Evolutionary conservation across 2,797 vertebrate species (phyloP), one percentile per base, ranked within the genome.

Genomic region (Alfaro cultratus): DNA sequence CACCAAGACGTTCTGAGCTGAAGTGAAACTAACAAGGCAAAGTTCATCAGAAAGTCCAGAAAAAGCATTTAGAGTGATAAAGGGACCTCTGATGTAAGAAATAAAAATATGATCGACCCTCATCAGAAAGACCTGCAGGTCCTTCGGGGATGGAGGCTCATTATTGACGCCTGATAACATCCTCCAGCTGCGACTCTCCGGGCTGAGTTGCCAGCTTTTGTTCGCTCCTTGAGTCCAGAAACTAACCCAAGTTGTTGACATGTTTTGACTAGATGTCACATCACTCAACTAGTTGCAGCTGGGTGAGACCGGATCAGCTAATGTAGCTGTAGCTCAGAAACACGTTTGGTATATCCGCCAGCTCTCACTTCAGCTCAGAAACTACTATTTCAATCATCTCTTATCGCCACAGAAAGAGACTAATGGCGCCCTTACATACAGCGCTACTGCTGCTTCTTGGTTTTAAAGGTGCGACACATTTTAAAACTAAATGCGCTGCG

Each of bases 401-500:
- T 43, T 29, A 45, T 29, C 5, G 1, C 12, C 26, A 45, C 23
- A n/a, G 12, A n/a, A n/a, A 21, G 1, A n/a, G 2, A 70, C 1
- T 8, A 46, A 29, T 16, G 5, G 5, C 1, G 7, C 0, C 12
- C 23, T 12, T 29, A 46, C 5, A 15, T 5, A 29, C 9, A 16
- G n/a, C 26, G 1, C 3, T 2, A 1, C 2, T 0, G 0, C 4
- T 11, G 3, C 4, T 41, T 0, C 1, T 0, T 8, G 8, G 2
- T 1, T 39, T 41, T 36, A 3, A 55, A 60, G 0, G 1, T 12
- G 53, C 2, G 21, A n/a, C 21, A 34, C 18, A 47, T 8, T 13
- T n/a, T 39, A 47, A 9, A 85, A 77, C 49, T 74, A 72, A 75
- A 26, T 12, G 72, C 81, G 83, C 86, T 57, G 78, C 60, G 88